A percentile compares a stretch with the other conserved stretches of the same genome.
Evolutionary conservation across 2,113 vertebrate species (phyloP).

Genomic region (Forbesichthys agassizii): DNA sequence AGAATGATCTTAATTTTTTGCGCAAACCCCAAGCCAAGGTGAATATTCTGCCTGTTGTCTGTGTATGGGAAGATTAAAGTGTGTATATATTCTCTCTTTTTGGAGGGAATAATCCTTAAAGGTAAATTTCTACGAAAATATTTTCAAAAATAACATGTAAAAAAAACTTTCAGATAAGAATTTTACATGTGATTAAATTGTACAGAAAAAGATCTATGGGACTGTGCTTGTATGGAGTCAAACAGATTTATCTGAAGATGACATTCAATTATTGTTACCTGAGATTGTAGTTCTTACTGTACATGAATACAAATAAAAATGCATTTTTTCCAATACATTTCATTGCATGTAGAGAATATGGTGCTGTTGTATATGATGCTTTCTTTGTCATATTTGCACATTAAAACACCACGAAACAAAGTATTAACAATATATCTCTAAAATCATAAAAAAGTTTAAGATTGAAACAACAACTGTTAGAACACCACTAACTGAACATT

Average conservation of each 20-base stretch:
- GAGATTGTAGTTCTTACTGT: slow-evolving; percentile 83
- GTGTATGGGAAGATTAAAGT: slow-evolving; percentile 59
- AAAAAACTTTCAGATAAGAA: slow-evolving; percentile 68
- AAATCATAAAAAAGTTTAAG: no score
- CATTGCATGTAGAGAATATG: slow-evolving; percentile 33
- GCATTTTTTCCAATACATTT: slow-evolving; percentile 67
- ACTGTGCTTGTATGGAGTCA: slow-evolving; percentile 72
- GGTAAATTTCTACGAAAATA: slow-evolving; percentile 73
- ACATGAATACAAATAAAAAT: slow-evolving; percentile 81
- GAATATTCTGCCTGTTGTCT: slow-evolving; percentile 71
- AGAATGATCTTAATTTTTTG: slow-evolving; percentile 65
- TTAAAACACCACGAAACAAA: slow-evolving; percentile 21
- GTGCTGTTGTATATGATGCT: slow-evolving; percentile 22
- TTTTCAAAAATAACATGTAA: slow-evolving; percentile 71
- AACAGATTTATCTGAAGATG: slow-evolving; percentile 69
- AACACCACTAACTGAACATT: no score
- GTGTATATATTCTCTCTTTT: slow-evolving; percentile 69
- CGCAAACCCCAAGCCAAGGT: slow-evolving; percentile 64
- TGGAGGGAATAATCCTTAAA: slow-evolving; percentile 71
- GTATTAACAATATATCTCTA: no score
- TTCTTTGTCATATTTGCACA: slow-evolving; percentile 35
- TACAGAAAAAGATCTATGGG: slow-evolving; percentile 67
- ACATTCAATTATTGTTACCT: slow-evolving; percentile 77
- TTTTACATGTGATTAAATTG: slow-evolving; percentile 77
- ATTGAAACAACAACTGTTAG: no score